A percentile compares a stretch with the other conserved stretches of the same genome.
These are phyloP conservation scores for Labia minor DNA, from an alignment of 2,888 invertebrate species.

Conservation along the genomic window DNA sequence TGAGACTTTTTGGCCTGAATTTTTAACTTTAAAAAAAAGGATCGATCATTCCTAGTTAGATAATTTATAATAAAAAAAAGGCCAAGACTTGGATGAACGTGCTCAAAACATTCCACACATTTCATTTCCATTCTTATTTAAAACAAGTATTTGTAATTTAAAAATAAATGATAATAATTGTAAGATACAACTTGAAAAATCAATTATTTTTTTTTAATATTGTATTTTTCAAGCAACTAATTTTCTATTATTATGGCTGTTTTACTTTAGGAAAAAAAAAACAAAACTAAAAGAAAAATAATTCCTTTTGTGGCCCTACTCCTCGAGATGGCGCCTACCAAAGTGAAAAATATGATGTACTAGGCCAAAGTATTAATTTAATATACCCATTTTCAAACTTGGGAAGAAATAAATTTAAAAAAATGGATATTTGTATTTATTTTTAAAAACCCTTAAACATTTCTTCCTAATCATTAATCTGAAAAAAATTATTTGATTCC, in stretches of 20 bases:
- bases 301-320: slow-evolving; percentile 19
- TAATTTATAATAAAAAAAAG: not conserved
- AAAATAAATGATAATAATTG: slow-evolving; percentile 21
- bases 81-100: not conserved
- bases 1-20: slow-evolving; percentile 7
- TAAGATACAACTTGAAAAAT: slow-evolving; percentile 24
- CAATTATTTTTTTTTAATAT: slow-evolving; percentile 24
- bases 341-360: slow-evolving; percentile 29
- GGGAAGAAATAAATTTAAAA: slow-evolving; percentile 16
- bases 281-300: not conserved
- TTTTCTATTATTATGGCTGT: slow-evolving; percentile 23
- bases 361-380: slow-evolving; percentile 36
- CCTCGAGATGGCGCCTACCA: slow-evolving; percentile 31
- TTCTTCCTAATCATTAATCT: too few species aligned
- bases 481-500: too few species aligned
- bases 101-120: slow-evolving; percentile 14
- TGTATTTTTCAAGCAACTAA: slow-evolving; percentile 25
- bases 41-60: not conserved
- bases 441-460: too few species aligned
- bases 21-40: not conserved
- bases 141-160: not conserved
- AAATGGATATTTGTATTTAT: slow-evolving; percentile 7
- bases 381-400: slow-evolving; percentile 23
- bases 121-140: slow-evolving; percentile 16
- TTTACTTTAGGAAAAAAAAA: slow-evolving; percentile 16